Conservation (phyloP, 2,888 invertebrate genomes). For the Bedellia somnulentella region DNA sequence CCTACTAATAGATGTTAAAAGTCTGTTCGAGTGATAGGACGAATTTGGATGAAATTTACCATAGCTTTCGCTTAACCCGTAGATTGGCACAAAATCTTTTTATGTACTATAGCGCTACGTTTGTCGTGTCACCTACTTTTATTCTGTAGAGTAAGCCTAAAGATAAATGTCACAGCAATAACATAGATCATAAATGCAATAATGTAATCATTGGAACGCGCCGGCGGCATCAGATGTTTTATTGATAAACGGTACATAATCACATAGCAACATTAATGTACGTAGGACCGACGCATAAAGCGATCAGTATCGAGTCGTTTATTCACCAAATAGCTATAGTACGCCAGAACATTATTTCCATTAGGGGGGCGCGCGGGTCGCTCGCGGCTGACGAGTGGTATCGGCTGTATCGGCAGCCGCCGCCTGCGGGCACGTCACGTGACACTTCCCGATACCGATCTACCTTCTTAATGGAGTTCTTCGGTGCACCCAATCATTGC, state of each 20-base stretch:
- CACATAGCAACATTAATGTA: slow-evolving; percentile 1
- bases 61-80: too few species aligned
- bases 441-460: slow-evolving; percentile 41
- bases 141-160: too few species aligned
- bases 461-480: slow-evolving; percentile 41
- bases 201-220: too few species aligned
- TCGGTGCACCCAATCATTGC: slow-evolving; percentile 41
- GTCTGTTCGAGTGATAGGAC: too few species aligned
- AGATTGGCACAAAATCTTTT: too few species aligned
- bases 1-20: too few species aligned
- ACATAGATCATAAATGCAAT: too few species aligned
- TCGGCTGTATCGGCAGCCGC: neutral
- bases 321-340: slow-evolving; percentile 39
- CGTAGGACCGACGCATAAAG: slow-evolving; percentile 5
- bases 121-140: too few species aligned
- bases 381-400: slow-evolving; percentile 19
- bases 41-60: too few species aligned
- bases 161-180: too few species aligned
- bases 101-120: too few species aligned
- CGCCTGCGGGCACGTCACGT: slow-evolving; percentile 25
- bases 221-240: too few species aligned
- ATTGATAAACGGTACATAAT: neutral
- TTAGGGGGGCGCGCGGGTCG: slow-evolving; percentile 21
- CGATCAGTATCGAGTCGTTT: slow-evolving; percentile 24
- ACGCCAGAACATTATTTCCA: slow-evolving; percentile 37